Conservation (phyloP, 1,140 invertebrate species). For the Aphaenogaster floridana region DNA sequence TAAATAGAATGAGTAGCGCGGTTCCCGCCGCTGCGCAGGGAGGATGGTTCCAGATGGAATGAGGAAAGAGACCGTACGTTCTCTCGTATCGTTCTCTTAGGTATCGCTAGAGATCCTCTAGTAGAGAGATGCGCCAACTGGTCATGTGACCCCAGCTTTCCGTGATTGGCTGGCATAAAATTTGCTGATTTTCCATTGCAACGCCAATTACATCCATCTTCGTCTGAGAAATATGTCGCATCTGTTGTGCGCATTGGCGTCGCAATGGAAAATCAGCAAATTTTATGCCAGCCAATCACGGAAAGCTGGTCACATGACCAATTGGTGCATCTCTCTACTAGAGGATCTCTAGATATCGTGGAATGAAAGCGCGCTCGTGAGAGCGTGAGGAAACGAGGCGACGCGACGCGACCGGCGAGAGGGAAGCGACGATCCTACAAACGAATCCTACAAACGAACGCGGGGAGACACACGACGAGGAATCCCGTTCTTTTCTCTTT, state of each 20-base stretch:
- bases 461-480: conserved; percentile 57
- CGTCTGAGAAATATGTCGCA: too few species aligned
- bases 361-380: conserved; percentile 72
- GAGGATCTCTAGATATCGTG: conserved; percentile 7
- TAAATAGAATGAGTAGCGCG: neutral
- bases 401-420: conserved; percentile 48
- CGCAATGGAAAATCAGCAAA: too few species aligned
- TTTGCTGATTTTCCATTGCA: too few species aligned
- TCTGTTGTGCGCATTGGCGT: too few species aligned
- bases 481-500: conserved; percentile 27
- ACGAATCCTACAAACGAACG: conserved; percentile 57
- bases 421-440: conserved; percentile 62
- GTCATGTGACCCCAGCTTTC: too few species aligned
- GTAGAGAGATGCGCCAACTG: too few species aligned
- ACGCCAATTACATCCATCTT: too few species aligned
- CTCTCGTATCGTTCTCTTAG: neutral
- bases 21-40: neutral
- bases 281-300: too few species aligned
- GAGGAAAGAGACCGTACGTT: conserved; percentile 77
- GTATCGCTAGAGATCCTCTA: too few species aligned
- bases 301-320: too few species aligned
- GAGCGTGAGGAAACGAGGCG: conserved; percentile 63
- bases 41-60: conserved; percentile 79
- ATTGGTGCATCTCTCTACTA: too few species aligned
- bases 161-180: too few species aligned